Percentiles rank a stretch among this genome's conserved stretches.
Conservation (phyloP, 2,797 vertebrate genomes). For the Smutsia temminckii region DNA sequence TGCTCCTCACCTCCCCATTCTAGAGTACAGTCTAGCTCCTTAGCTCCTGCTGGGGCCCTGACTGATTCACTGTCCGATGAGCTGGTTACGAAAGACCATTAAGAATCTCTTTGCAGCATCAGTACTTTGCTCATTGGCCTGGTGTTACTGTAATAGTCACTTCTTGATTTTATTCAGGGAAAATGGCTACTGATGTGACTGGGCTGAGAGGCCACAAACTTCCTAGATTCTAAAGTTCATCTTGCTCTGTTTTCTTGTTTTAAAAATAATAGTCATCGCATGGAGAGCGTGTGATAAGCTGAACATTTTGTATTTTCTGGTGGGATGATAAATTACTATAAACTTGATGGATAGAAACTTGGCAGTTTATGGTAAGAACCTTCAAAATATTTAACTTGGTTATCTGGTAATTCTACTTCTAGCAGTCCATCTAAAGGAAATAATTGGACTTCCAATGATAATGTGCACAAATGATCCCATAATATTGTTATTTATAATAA, state of each 20-base stretch:
- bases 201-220: not conserved
- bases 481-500: not conserved
- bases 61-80: not conserved
- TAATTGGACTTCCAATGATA: not conserved
- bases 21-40: not conserved
- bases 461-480: not conserved
- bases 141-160: not conserved
- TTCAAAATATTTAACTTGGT: conserved; percentile 29
- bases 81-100: not conserved
- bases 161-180: not conserved
- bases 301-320: not conserved
- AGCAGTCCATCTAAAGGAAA: not conserved
- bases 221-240: not conserved
- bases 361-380: not conserved
- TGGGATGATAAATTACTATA: conserved; percentile 10
- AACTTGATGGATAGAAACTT: not conserved
- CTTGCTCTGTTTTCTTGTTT: not conserved
- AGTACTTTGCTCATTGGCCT: not conserved
- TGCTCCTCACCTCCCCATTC: no score
- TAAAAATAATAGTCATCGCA: not conserved
- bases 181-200: not conserved
- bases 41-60: not conserved
- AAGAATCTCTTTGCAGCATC: not conserved
- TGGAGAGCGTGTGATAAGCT: not conserved
- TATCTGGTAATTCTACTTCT: not conserved